Evolutionary conservation across 1,140 invertebrate species (phyloP), one percentile per base, ranked within the genome.

Genomic region (Drosophila kikkawai): DNA sequence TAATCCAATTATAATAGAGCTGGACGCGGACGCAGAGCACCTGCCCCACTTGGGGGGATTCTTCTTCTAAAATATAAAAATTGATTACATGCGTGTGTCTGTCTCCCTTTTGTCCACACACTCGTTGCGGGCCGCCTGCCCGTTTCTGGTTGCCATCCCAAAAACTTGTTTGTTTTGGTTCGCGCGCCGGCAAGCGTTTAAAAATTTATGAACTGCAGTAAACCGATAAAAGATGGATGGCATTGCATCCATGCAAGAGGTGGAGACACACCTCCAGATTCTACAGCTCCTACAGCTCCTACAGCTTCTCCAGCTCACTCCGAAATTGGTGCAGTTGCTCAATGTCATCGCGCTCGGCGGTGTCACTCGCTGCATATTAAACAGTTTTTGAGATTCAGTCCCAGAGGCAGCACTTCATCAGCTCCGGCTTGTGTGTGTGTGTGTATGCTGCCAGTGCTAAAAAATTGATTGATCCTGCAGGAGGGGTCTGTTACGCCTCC

Each of bases 1-100:
- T 94, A 82, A 88, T 88, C 80, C 84, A 88, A 88, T 88, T 88
- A 88, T 88, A 81, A 81, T 79, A 71, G 82, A 77, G 68, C 68
- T 73, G 45, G 51, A 44, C 63, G 34, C 59, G 26, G 44, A 34
- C 56, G 26, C 59, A 26, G 64, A 64, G 37, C 80, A 88, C 85
- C 84, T 88, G 84, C 80, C 77, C 36, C 64, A 63, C 75, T 48
- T 61, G 77, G 19, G 83, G 60, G 66, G 77, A 83, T 67, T 80
- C 83, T 83, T 80, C 83, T 83, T 73, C 69, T 73, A 73, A 71
- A 87, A 88, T 83, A 87, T 83, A 88, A 88, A 88, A 88, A 88
- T 88, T 88, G 84, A 84, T 88, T 84, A 88, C 66, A 84, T 84
- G 84, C 84, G 84, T 88, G 84, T 88, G 84, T 41, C 63, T 68